A percentile compares a stretch with the other conserved stretches of the same genome.
These are phyloP conservation scores for Allygus modestus DNA, from an alignment of 2,888 invertebrate species.

Conservation along the genomic window DNA sequence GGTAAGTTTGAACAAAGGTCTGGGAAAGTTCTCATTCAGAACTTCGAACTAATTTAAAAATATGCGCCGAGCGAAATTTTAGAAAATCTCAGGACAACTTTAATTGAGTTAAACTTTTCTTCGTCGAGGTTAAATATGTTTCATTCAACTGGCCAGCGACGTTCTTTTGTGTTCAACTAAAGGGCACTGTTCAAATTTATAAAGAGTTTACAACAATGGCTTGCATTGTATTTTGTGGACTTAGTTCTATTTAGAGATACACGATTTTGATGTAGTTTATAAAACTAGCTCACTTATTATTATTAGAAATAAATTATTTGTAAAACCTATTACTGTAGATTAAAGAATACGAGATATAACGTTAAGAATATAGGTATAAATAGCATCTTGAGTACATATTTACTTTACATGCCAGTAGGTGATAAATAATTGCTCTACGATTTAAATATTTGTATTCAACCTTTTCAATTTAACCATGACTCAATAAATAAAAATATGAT, in stretches of 20 bases:
- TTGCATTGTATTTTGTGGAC: neutral
- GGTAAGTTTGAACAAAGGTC: slow-evolving; percentile 27
- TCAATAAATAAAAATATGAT: no score
- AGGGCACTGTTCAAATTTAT: slow-evolving; percentile 34
- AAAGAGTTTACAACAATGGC: slow-evolving; percentile 24
- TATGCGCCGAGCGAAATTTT: slow-evolving; percentile 26
- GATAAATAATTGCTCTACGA: no score
- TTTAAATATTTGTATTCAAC: no score
- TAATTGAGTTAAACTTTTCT: slow-evolving; percentile 56
- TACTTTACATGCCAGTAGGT: no score
- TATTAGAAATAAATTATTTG: no score
- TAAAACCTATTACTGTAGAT: no score
- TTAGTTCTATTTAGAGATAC: neutral
- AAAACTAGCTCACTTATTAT: no score
- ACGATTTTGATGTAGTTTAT: no score
- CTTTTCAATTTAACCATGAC: no score
- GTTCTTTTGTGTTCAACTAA: neutral
- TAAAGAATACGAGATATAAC: no score
- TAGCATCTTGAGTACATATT: no score
- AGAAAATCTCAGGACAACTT: slow-evolving; percentile 42
- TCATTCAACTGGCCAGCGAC: slow-evolving; percentile 46
- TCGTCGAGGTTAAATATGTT: slow-evolving; percentile 53
- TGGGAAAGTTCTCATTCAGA: slow-evolving; percentile 31
- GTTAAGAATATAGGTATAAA: no score
- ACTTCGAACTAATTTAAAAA: slow-evolving; percentile 48